These are phyloP conservation scores for Abrostola triplasia DNA, from an alignment of 2,888 invertebrate species.

Conservation along the genomic window DNA sequence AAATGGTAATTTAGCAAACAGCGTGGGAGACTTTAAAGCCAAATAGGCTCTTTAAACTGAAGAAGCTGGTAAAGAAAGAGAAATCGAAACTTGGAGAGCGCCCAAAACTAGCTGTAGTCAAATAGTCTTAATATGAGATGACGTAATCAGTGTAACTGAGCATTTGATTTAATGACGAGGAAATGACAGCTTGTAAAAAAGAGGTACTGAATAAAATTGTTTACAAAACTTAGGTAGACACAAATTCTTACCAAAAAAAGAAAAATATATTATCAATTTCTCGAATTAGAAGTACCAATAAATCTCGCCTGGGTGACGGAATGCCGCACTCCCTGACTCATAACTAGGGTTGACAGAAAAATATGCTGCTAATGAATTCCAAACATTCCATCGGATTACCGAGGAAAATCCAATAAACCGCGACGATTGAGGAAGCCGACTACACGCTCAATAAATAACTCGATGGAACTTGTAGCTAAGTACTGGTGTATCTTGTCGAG, in stretches of 20 bases:
- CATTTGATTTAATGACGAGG: too few species aligned
- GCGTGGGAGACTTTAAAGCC: too few species aligned
- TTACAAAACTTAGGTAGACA: too few species aligned
- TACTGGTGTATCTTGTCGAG: neutral
- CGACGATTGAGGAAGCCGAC: slow-evolving; percentile 1
- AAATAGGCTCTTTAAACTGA: too few species aligned
- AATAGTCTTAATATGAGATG: too few species aligned
- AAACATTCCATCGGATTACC: slow-evolving; percentile 16
- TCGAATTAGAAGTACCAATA: slow-evolving; percentile 19
- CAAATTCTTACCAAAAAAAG: neutral
- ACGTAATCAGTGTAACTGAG: too few species aligned
- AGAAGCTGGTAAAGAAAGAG: too few species aligned
- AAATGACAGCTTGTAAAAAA: too few species aligned
- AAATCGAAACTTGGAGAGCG: too few species aligned
- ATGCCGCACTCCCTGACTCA: slow-evolving; percentile 30
- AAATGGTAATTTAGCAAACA: too few species aligned
- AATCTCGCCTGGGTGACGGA: slow-evolving; percentile 18
- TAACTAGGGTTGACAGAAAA: slow-evolving; percentile 41
- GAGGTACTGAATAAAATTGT: too few species aligned
- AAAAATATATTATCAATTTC: slow-evolving; percentile 24
- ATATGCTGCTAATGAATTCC: slow-evolving; percentile 44
- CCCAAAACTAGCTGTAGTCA: too few species aligned
- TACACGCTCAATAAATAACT: slow-evolving; percentile 3
- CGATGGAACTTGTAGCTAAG: neutral
- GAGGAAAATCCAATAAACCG: slow-evolving; percentile 17